Percentiles rank a stretch among this genome's conserved stretches.
These are phyloP conservation scores for Diachasmimorpha longicaudata DNA, from an alignment of 1,140 invertebrate species.

Conservation along the genomic window DNA sequence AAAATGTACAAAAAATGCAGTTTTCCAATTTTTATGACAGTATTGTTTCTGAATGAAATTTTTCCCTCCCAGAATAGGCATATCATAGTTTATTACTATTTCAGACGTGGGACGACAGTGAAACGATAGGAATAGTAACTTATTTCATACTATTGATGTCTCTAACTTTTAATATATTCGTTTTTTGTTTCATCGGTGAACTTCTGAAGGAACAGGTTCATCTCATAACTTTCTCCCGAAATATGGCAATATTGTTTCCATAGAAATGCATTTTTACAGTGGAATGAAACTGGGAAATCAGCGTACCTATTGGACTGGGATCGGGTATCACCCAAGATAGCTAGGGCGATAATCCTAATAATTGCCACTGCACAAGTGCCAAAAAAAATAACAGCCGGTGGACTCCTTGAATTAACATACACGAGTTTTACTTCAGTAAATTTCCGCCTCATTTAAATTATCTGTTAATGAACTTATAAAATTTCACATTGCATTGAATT, in stretches of 20 bases:
- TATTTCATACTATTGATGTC: constrained; percentile 37
- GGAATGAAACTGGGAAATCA: background rate
- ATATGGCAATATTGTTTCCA: background rate
- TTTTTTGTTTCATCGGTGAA: constrained; percentile 47
- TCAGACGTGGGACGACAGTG: constrained; percentile 39
- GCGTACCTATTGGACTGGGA: constrained; percentile 32
- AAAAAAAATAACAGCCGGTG: constrained; percentile 32
- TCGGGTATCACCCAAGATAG: constrained; percentile 19
- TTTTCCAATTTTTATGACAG: no score
- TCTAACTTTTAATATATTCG: constrained; percentile 42
- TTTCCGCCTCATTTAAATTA: no score
- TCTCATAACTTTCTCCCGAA: background rate
- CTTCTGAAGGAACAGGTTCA: constrained; percentile 42
- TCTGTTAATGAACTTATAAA: no score
- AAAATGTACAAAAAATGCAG: no score
- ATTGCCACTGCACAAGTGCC: constrained; percentile 32
- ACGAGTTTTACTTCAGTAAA: background rate
- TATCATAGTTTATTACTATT: no score
- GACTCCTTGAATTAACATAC: background rate
- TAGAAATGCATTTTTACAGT: constrained; percentile 1
- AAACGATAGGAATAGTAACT: constrained; percentile 29
- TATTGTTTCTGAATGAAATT: no score
- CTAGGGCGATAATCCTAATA: constrained; percentile 29
- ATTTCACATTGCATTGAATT: no score
- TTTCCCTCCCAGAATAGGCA: no score